A percentile compares a stretch with the other conserved stretches of the same genome.
These are phyloP conservation scores for Xiphophorus hellerii DNA, from an alignment of 2,113 vertebrate genomes.

Conservation along the genomic window DNA sequence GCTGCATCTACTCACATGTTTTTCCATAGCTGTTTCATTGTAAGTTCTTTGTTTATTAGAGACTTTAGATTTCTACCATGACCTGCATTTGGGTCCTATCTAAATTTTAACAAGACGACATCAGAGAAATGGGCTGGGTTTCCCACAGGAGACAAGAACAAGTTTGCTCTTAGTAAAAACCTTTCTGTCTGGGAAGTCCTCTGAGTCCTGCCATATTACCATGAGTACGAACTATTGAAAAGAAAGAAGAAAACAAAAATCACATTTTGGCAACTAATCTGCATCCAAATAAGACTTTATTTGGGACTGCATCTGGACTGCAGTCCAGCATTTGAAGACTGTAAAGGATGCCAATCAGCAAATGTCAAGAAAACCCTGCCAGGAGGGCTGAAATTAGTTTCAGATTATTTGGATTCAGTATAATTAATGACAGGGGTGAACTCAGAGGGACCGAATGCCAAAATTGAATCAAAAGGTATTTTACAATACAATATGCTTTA, in stretches of 20 bases:
- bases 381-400: neutral
- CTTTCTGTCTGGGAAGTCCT: neutral
- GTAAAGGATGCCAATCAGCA: neutral
- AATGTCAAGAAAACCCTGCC: neutral
- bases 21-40: too few relatives aligned
- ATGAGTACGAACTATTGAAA: neutral
- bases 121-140: too few relatives aligned
- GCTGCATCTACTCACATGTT: too few relatives aligned
- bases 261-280: neutral
- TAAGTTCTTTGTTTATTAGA: too few relatives aligned
- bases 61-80: too few relatives aligned
- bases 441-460: neutral
- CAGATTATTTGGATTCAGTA: neutral
- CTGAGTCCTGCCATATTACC: neutral
- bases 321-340: neutral
- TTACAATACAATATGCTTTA: neutral
- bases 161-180: too few relatives aligned
- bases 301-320: neutral
- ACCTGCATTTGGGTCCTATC: too few relatives aligned
- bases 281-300: neutral
- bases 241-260: too few relatives aligned
- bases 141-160: too few relatives aligned
- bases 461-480: neutral
- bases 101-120: too few relatives aligned
- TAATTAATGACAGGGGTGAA: neutral